Conservation (phyloP, 2,888 invertebrate genomes). For the Acleris laterana region DNA sequence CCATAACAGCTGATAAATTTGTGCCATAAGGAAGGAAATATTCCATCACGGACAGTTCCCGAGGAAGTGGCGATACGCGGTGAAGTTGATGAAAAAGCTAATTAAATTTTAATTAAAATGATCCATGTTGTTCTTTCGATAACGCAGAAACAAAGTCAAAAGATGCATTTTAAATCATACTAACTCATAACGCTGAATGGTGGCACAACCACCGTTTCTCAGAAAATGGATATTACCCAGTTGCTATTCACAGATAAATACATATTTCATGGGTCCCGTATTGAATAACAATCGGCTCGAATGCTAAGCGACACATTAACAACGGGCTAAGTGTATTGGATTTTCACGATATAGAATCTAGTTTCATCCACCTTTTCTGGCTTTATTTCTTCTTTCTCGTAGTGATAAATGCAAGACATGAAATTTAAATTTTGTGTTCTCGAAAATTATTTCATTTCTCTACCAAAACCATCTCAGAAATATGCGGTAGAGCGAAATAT, state of each 20-base stretch:
- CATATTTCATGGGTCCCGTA: slow-evolving; percentile 75
- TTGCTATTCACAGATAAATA: slow-evolving; percentile 54
- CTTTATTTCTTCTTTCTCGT: background rate
- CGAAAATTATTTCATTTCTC: too few species aligned
- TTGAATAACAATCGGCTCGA: slow-evolving; percentile 69
- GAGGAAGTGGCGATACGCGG: too few species aligned
- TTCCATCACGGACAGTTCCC: too few species aligned
- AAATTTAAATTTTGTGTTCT: background rate
- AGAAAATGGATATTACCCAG: background rate
- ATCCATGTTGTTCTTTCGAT: too few species aligned
- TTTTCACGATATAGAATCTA: slow-evolving; percentile 31
- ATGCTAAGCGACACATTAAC: slow-evolving; percentile 43
- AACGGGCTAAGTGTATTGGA: slow-evolving; percentile 51
- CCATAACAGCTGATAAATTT: too few species aligned
- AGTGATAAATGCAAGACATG: background rate
- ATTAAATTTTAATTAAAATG: too few species aligned
- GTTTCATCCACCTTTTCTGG: background rate
- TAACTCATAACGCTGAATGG: background rate
- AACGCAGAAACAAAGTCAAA: too few species aligned
- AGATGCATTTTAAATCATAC: too few species aligned
- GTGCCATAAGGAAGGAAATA: too few species aligned
- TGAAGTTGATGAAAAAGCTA: too few species aligned
- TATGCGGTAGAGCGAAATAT: too few species aligned
- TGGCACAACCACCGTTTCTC: background rate
- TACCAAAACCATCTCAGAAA: too few species aligned